Evolutionary conservation across 2,113 vertebrate species (phyloP).

Genomic region (Malurus cyaneus): DNA sequence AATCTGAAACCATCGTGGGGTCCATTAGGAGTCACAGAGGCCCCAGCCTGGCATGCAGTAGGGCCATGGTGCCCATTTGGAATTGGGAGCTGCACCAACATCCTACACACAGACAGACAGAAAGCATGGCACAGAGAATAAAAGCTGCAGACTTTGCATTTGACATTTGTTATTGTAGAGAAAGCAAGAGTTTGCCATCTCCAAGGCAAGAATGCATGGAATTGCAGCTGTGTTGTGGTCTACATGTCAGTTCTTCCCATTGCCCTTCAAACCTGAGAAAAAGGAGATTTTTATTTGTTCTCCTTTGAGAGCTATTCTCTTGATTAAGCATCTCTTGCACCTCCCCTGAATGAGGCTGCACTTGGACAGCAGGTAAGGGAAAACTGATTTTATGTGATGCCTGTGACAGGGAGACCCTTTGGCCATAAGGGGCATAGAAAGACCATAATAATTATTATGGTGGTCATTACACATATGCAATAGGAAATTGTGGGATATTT

Average conservation of each 20-base stretch:
- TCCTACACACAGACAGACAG: background rate
- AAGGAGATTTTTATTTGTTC: background rate
- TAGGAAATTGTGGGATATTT: background rate
- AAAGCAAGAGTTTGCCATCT: background rate
- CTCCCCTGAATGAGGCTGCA: background rate
- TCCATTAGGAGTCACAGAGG: background rate
- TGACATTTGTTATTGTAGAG: background rate
- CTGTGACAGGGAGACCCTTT: background rate
- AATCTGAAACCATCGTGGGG: background rate
- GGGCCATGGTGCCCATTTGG: accelerated
- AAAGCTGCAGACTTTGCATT: background rate
- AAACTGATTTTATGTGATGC: background rate
- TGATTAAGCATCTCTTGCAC: background rate
- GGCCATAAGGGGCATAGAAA: background rate
- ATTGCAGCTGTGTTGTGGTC: background rate
- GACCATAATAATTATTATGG: background rate
- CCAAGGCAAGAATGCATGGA: background rate
- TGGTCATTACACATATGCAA: background rate
- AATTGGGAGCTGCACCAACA: background rate
- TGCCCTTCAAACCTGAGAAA: accelerated
- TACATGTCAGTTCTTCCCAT: background rate
- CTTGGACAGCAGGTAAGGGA: background rate
- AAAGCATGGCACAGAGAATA: background rate
- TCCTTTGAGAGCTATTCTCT: background rate
- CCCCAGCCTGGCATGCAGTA: accelerated